Evolutionary conservation across 1,140 invertebrate genomes (phyloP).

Genomic region (Papilio aristodemus): DNA sequence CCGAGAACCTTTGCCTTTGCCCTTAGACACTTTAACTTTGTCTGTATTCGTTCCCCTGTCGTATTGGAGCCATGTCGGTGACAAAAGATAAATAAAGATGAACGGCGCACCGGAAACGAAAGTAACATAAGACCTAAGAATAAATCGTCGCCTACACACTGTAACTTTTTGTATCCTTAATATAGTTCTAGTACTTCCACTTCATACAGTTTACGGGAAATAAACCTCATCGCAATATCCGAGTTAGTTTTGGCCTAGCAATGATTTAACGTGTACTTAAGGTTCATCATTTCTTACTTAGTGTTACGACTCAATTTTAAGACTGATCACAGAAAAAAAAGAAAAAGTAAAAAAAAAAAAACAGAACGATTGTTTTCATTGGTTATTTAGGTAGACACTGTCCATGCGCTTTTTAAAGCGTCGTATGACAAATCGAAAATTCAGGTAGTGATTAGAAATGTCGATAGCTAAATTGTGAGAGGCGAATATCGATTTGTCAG

Average conservation of each 20-base stretch:
- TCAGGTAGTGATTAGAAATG: slow-evolving; percentile 49
- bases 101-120: not conserved
- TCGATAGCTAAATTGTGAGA: slow-evolving; percentile 62
- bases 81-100: slow-evolving; percentile 36
- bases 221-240: slow-evolving; percentile 54
- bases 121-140: slow-evolving; percentile 36
- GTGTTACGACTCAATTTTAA: slow-evolving; percentile 80
- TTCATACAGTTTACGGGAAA: slow-evolving; percentile 48
- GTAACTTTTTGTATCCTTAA: slow-evolving; percentile 44
- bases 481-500: slow-evolving; percentile 45
- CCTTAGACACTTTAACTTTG: slow-evolving; percentile 68
- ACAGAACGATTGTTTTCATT: slow-evolving; percentile 64
- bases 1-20: slow-evolving; percentile 77
- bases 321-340: slow-evolving; percentile 77
- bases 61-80: slow-evolving; percentile 44
- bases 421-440: slow-evolving; percentile 45
- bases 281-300: slow-evolving; percentile 77
- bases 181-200: slow-evolving; percentile 50
- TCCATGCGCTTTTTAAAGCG: slow-evolving; percentile 48
- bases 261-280: slow-evolving; percentile 71
- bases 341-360: slow-evolving; percentile 55
- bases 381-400: slow-evolving; percentile 47
- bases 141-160: slow-evolving; percentile 55
- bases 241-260: slow-evolving; percentile 73
- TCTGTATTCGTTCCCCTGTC: slow-evolving; percentile 53